Evolutionary conservation across 2,113 vertebrate species (phyloP).

Genomic region (Saiga tatarica): DNA sequence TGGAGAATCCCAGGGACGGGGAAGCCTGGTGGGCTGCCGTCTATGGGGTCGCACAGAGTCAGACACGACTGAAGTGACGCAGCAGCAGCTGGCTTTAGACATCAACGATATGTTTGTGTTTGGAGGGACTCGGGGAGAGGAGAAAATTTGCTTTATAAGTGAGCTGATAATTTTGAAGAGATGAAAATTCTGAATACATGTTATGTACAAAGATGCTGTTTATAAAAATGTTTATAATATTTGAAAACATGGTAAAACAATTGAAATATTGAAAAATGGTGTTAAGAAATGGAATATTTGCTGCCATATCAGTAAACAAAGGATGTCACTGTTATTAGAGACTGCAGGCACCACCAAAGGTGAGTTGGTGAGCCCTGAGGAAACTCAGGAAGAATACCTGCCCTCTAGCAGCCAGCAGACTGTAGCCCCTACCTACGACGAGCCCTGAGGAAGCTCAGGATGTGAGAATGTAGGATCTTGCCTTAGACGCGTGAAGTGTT

Average conservation of each 20-base stretch:
- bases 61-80: no score
- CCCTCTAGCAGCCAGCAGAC: not conserved
- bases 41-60: no score
- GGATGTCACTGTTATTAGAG: not conserved
- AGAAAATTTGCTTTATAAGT: not conserved
- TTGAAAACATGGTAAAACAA: not conserved
- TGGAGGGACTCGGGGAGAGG: not conserved
- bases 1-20: no score
- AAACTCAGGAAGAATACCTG: not conserved
- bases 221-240: not conserved
- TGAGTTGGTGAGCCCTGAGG: not conserved
- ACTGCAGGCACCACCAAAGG: not conserved
- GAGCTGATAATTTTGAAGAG: not conserved
- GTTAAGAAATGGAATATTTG: not conserved
- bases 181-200: not conserved
- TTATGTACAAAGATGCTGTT: not conserved
- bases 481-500: not conserved
- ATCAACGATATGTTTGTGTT: not conserved
- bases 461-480: not conserved
- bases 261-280: not conserved
- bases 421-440: not conserved
- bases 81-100: no score
- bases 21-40: no score
- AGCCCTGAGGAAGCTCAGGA: not conserved
- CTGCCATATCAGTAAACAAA: not conserved